Conservation (phyloP, 2,797 vertebrate genomes). For the Merluccius polli region DNA sequence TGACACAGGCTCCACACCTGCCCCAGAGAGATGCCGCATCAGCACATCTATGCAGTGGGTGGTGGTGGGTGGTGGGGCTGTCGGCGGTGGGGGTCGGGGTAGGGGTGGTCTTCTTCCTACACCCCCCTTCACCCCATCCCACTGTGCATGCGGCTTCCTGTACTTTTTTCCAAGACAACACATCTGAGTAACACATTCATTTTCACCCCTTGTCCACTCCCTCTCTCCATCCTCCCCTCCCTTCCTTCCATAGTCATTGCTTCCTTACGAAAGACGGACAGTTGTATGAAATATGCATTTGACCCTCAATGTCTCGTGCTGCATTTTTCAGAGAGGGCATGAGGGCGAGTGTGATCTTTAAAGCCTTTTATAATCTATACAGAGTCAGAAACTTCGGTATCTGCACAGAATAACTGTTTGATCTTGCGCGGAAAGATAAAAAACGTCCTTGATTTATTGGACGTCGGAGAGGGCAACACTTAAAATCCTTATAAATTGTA, state of each 20-base stretch:
- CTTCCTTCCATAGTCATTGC: slow-evolving; percentile 20
- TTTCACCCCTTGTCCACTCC: not conserved
- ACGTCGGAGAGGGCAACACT: not conserved
- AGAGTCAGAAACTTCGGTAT: slow-evolving; percentile 11
- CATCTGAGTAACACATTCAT: not conserved
- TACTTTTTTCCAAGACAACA: not conserved
- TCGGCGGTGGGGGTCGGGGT: not conserved
- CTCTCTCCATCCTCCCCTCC: not conserved
- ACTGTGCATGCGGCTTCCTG: not conserved
- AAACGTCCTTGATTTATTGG: slow-evolving; percentile 25
- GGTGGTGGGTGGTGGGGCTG: not conserved
- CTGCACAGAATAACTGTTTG: slow-evolving; percentile 36
- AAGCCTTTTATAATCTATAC: slow-evolving; percentile 3
- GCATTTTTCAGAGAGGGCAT: slow-evolving; percentile 61
- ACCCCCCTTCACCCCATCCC: not conserved
- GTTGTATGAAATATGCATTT: slow-evolving; percentile 64
- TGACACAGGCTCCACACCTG: slow-evolving; percentile 3
- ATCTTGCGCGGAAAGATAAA: slow-evolving; percentile 33
- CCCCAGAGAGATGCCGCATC: slow-evolving; percentile 60
- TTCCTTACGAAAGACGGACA: slow-evolving; percentile 47
- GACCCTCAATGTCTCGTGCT: slow-evolving; percentile 49
- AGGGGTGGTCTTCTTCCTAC: not conserved
- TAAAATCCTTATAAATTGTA: slow-evolving; percentile 4
- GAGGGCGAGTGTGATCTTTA: slow-evolving; percentile 12
- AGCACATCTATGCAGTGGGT: slow-evolving; percentile 46